Percentiles rank a stretch among this genome's conserved stretches.
Evolutionary conservation across 2,113 vertebrate species (phyloP).

Genomic region (Falco punctatus): DNA sequence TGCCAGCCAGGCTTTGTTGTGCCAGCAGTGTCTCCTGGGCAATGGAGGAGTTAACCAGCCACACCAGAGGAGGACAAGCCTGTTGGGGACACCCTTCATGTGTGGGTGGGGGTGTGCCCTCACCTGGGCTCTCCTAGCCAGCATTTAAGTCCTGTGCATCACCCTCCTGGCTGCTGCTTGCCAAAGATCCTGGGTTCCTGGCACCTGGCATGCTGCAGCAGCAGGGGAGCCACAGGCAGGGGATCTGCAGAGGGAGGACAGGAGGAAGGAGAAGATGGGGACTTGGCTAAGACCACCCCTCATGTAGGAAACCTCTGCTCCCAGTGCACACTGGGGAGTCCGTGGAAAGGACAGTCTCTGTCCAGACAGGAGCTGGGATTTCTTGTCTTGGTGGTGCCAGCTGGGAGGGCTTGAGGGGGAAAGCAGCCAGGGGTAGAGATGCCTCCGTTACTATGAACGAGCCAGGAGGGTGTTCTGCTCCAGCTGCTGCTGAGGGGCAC

Average conservation of each 20-base stretch:
- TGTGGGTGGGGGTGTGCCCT: background rate
- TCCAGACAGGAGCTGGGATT: background rate
- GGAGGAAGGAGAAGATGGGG: background rate
- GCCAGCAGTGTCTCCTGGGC: background rate
- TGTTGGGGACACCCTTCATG: background rate
- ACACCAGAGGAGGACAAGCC: background rate
- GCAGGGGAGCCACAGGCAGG: background rate
- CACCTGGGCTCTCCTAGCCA: background rate
- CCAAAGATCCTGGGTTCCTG: background rate
- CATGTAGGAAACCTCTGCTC: background rate
- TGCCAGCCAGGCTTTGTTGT: background rate
- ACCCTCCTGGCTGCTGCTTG: background rate
- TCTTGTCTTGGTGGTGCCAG: background rate
- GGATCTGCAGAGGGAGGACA: background rate
- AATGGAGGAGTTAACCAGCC: background rate
- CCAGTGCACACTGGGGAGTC: accelerated
- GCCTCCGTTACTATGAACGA: accelerated
- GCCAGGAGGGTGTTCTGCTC: background rate
- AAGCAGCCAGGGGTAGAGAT: background rate
- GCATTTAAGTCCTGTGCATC: background rate
- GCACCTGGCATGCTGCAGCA: accelerated
- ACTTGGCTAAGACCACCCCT: background rate
- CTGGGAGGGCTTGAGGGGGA: background rate
- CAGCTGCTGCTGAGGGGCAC: background rate
- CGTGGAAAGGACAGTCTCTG: background rate